Conservation (phyloP, 2,888 invertebrate species). For the Stenodema calcarata region DNA sequence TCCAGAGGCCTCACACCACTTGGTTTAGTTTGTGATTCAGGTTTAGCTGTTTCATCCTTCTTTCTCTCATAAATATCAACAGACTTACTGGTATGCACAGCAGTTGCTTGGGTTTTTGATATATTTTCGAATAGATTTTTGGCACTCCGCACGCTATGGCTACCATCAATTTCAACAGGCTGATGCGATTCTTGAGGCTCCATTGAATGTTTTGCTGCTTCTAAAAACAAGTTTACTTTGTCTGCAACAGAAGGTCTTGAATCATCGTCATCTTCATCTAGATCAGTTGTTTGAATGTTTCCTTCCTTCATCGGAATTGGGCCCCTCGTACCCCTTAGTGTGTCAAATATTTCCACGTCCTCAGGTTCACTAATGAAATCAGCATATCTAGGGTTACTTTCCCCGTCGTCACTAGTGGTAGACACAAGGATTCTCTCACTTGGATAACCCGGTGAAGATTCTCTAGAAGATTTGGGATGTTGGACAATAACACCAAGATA, state of each 20-base stretch:
- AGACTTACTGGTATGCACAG: conserved; percentile 50
- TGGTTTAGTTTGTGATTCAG: neutral
- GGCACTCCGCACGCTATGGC: conserved; percentile 63
- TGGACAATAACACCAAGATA: conserved; percentile 57
- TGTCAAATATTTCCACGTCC: conserved; percentile 63
- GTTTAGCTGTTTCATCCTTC: neutral
- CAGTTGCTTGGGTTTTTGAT: conserved; percentile 59
- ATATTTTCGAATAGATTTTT: conserved; percentile 75
- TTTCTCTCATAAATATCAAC: conserved; percentile 59
- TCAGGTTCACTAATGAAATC: conserved; percentile 79
- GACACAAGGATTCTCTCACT: conserved; percentile 70
- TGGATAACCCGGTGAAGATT: conserved; percentile 76
- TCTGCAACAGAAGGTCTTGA: conserved; percentile 66
- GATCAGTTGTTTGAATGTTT: conserved; percentile 57
- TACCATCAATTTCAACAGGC: conserved; percentile 46
- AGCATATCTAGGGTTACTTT: conserved; percentile 69
- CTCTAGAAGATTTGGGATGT: conserved; percentile 72
- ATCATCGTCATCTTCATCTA: conserved; percentile 57
- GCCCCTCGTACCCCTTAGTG: conserved; percentile 39
- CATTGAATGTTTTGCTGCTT: conserved; percentile 60
- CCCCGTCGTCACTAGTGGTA: conserved; percentile 66
- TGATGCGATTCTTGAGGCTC: conserved; percentile 57
- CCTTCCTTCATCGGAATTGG: conserved; percentile 48
- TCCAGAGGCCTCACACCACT: neutral
- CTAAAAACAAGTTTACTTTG: conserved; percentile 66